Percentiles rank a stretch among this genome's conserved stretches.
These are phyloP conservation scores for Coracopsis vasa DNA, from an alignment of 2,113 vertebrate species.

Conservation along the genomic window DNA sequence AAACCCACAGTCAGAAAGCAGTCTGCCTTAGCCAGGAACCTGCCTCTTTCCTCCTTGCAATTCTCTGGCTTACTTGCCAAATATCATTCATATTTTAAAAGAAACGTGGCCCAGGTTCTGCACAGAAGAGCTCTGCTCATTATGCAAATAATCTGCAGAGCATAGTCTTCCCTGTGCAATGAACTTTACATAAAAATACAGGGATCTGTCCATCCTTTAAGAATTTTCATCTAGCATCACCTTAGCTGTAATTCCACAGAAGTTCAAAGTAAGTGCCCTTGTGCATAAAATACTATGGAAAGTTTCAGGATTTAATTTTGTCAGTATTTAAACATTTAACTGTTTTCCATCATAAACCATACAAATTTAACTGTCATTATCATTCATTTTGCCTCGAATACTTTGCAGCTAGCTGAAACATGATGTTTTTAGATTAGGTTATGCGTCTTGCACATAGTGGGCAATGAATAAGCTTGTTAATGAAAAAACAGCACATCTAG, in stretches of 20 bases:
- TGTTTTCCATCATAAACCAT: background rate
- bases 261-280: background rate
- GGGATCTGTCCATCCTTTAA: background rate
- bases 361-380: background rate
- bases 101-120: background rate
- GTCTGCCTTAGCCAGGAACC: background rate
- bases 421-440: background rate
- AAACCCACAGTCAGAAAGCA: background rate
- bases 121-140: background rate
- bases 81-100: background rate
- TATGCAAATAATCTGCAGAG: background rate
- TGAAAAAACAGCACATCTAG: background rate
- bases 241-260: background rate
- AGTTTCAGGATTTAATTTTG: background rate
- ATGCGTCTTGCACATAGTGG: background rate
- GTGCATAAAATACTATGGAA: background rate
- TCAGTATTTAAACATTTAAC: background rate
- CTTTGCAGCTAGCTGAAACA: background rate
- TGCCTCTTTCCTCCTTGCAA: background rate
- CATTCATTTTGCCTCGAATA: background rate
- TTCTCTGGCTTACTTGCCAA: background rate
- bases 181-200: constrained; percentile 8
- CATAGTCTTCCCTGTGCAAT: background rate
- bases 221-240: background rate
- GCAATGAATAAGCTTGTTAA: background rate